Evolutionary conservation across 2,888 invertebrate species (phyloP).

Genomic region (Rambutsinella grinnellia): DNA sequence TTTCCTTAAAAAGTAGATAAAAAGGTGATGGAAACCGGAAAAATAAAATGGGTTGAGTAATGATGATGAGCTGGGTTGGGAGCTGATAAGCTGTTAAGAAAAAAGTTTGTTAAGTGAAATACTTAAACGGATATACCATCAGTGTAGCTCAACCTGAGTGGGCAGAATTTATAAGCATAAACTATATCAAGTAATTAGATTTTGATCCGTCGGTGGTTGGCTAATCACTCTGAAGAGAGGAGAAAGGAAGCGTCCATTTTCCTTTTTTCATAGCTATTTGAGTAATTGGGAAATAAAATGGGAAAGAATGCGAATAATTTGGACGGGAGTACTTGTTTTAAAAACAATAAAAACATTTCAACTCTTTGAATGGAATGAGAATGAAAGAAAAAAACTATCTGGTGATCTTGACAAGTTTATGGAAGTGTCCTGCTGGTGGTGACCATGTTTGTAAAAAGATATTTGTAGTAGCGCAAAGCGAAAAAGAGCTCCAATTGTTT

Average conservation of each 20-base stretch:
- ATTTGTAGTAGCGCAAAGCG: background rate
- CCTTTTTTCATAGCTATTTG: too few relatives aligned
- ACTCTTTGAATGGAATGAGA: too few relatives aligned
- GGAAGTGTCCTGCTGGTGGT: constrained; percentile 30
- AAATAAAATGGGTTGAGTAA: constrained; percentile 38
- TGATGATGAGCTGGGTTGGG: constrained; percentile 17
- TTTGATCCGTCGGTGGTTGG: background rate
- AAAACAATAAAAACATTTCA: background rate
- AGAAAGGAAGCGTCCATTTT: constrained; percentile 14
- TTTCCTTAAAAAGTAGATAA: too few relatives aligned
- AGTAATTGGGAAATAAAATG: background rate
- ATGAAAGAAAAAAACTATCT: too few relatives aligned
- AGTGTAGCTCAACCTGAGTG: background rate
- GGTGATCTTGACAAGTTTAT: constrained; percentile 36
- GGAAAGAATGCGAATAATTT: background rate
- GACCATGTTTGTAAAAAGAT: background rate
- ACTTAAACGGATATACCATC: background rate
- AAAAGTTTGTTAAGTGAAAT: constrained; percentile 1
- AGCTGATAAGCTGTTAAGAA: constrained; percentile 10
- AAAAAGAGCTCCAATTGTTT: background rate
- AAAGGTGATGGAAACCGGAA: constrained; percentile 12
- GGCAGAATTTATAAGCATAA: background rate
- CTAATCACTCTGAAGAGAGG: background rate
- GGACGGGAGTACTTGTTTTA: background rate
- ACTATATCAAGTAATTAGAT: constrained; percentile 19